These are phyloP conservation scores for Hylaeus anthracinus DNA, from an alignment of 1,140 invertebrate genomes.

Conservation along the genomic window DNA sequence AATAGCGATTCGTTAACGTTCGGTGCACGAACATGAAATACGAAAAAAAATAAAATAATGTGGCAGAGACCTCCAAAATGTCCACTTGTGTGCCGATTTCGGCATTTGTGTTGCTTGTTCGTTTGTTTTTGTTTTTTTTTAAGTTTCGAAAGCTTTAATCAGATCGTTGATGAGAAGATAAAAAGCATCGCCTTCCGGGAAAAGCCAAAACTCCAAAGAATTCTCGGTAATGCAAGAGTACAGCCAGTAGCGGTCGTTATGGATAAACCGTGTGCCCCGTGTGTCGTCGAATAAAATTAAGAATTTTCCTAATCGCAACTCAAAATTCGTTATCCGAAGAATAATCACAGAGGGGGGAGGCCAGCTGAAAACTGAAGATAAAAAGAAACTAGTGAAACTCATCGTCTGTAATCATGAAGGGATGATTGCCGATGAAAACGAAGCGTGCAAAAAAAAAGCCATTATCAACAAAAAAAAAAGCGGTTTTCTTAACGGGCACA, in stretches of 20 bases:
- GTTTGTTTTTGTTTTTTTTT: not conserved
- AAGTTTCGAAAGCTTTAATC: slow-evolving; percentile 45
- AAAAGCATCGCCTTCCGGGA: slow-evolving; percentile 51
- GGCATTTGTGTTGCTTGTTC: slow-evolving; percentile 59
- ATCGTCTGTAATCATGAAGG: not conserved
- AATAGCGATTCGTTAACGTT: not conserved
- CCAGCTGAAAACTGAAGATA: slow-evolving; percentile 63
- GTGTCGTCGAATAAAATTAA: slow-evolving; percentile 37
- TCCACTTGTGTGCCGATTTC: slow-evolving; percentile 68
- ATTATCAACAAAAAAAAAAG: slow-evolving; percentile 18
- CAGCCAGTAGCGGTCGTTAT: slow-evolving; percentile 32
- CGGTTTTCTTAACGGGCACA: not conserved
- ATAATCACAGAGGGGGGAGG: slow-evolving; percentile 37
- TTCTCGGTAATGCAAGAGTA: slow-evolving; percentile 27
- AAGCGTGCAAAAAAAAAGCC: slow-evolving; percentile 38
- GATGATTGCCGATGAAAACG: slow-evolving; percentile 12
- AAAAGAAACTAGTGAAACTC: slow-evolving; percentile 51
- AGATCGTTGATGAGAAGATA: slow-evolving; percentile 27
- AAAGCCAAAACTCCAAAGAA: slow-evolving; percentile 28
- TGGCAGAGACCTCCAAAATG: slow-evolving; percentile 69
- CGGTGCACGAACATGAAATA: not conserved
- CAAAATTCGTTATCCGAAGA: slow-evolving; percentile 34
- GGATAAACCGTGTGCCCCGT: slow-evolving; percentile 15
- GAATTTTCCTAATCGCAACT: slow-evolving; percentile 33
- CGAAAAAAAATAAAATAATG: slow-evolving; percentile 36